These are phyloP conservation scores for Propithecus perrieri DNA, from an alignment of 2,797 vertebrate genomes.

Conservation along the genomic window DNA sequence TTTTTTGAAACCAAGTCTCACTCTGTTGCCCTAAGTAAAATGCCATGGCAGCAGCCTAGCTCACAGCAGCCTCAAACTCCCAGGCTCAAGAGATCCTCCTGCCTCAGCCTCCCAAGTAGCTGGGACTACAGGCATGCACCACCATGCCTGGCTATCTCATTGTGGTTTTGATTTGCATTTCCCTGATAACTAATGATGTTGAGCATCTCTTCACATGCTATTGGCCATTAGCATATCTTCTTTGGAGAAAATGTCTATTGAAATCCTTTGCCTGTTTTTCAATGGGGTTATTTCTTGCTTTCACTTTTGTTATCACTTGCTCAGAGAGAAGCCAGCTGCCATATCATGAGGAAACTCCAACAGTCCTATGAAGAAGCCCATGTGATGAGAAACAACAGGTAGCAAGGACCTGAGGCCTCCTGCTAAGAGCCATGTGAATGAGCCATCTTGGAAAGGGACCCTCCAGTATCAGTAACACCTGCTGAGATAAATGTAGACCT, in stretches of 20 bases:
- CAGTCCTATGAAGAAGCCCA: neutral
- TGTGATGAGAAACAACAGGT: neutral
- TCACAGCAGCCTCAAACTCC: too few species aligned
- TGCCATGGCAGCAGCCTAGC: too few species aligned
- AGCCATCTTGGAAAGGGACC: neutral
- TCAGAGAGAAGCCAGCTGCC: neutral
- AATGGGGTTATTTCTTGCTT: neutral
- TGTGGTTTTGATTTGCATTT: neutral
- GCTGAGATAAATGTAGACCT: neutral
- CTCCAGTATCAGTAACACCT: neutral
- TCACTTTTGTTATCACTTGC: neutral
- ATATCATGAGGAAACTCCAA: neutral
- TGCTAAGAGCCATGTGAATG: neutral
- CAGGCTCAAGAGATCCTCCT: too few species aligned
- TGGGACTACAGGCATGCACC: too few species aligned
- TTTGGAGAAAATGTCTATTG: neutral
- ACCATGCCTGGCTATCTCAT: too few species aligned
- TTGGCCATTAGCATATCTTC: neutral
- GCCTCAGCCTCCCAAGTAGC: too few species aligned
- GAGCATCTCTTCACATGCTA: neutral
- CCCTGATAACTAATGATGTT: neutral
- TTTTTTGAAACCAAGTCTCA: too few species aligned
- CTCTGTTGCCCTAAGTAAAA: too few species aligned
- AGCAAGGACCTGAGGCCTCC: neutral
- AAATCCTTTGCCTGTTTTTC: neutral